These are phyloP conservation scores for Psilopsiagon aymara DNA, from an alignment of 2,113 vertebrate species.

Conservation along the genomic window DNA sequence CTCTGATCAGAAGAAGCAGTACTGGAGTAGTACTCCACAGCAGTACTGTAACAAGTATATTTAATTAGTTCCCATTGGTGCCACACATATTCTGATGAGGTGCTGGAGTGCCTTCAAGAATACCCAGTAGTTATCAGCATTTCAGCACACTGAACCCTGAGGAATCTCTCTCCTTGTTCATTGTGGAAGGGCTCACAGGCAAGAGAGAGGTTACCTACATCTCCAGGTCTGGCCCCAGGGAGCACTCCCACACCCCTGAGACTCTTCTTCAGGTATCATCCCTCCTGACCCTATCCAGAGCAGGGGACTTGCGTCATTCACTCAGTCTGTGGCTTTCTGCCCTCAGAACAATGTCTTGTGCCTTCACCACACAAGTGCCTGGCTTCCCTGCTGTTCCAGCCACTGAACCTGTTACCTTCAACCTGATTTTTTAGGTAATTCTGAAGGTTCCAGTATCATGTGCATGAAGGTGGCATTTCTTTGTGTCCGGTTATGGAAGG, in stretches of 20 bases:
- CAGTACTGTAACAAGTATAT: not conserved
- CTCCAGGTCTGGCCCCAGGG: accelerated
- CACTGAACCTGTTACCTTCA: not conserved
- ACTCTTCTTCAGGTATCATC: not conserved
- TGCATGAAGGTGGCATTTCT: not conserved
- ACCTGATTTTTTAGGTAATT: not conserved
- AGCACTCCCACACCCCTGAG: not conserved
- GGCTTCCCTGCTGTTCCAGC: not conserved
- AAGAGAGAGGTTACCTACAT: not conserved
- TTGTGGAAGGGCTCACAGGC: not conserved
- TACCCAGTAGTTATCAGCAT: not conserved
- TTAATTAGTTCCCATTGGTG: not conserved
- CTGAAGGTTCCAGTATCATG: not conserved
- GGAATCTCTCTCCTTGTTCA: not conserved
- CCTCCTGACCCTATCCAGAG: not conserved
- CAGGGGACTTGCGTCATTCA: not conserved
- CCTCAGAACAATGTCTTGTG: not conserved
- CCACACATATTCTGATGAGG: not conserved
- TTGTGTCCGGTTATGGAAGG: not conserved
- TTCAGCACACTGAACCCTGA: not conserved
- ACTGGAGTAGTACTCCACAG: not conserved
- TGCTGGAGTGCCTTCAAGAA: not conserved
- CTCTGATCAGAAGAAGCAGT: not conserved
- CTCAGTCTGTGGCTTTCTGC: not conserved
- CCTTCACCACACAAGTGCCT: not conserved